Evolutionary conservation across 2,888 invertebrate genomes (phyloP).

Genomic region (Blastobasis lacticolella): DNA sequence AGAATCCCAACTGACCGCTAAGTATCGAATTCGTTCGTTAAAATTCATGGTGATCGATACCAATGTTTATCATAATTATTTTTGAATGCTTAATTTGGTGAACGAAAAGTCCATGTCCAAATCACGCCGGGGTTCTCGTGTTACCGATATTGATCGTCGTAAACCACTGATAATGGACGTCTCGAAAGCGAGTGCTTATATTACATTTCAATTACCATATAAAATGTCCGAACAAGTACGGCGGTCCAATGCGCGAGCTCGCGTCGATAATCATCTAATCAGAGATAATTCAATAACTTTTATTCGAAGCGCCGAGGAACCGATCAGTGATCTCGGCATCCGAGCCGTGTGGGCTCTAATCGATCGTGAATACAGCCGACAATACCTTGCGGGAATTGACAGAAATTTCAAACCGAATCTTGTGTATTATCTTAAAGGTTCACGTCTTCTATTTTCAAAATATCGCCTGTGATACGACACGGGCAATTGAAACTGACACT

Average conservation of each 20-base stretch:
- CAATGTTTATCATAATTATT: constrained; percentile 45
- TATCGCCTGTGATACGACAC: constrained; percentile 30
- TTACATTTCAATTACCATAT: constrained; percentile 72
- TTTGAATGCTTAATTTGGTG: constrained; percentile 32
- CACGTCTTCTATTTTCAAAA: constrained; percentile 40
- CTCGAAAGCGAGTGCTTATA: constrained; percentile 56
- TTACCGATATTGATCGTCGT: constrained; percentile 38
- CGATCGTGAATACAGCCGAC: constrained; percentile 31
- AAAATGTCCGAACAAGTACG: constrained; percentile 59
- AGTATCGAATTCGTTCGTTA: constrained; percentile 47
- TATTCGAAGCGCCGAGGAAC: constrained; percentile 41
- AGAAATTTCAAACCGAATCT: constrained; percentile 50
- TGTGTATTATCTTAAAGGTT: constrained; percentile 52
- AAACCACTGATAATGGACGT: constrained; percentile 54
- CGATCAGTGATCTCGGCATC: constrained; percentile 24
- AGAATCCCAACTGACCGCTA: constrained; percentile 2
- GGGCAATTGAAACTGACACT: constrained; percentile 32
- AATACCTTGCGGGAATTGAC: constrained; percentile 27
- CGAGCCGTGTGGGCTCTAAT: constrained; percentile 33
- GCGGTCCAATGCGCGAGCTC: constrained; percentile 50
- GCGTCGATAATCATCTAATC: constrained; percentile 72
- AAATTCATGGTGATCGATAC: constrained; percentile 51
- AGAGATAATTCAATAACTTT: constrained; percentile 68
- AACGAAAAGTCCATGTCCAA: constrained; percentile 30
- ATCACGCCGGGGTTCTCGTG: constrained; percentile 25